These are phyloP conservation scores for Amphiura filiformis DNA, from an alignment of 35 echinoderm and acorn worm species.

Conservation along the genomic window DNA sequence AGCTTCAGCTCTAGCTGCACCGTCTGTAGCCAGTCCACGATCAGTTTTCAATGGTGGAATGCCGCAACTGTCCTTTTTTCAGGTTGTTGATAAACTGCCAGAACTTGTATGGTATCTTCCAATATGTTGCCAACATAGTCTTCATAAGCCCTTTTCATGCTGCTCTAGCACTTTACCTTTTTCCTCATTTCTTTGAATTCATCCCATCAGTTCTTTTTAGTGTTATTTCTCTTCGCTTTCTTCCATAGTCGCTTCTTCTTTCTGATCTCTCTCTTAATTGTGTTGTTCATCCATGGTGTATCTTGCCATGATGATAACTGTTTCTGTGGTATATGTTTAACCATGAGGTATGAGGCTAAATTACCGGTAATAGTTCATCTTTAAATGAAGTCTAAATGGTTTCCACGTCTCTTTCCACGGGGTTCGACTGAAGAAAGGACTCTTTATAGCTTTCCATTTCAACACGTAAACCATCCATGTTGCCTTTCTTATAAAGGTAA, in stretches of 20 bases:
- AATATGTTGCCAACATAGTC: conserved; percentile 28
- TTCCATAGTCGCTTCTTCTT: conserved; percentile 23
- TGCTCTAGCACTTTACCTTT: conserved; percentile 1
- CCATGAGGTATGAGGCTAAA: conserved; percentile 3
- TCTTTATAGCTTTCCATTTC: not conserved
- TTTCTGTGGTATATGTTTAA: too few relatives aligned
- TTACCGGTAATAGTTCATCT: not conserved
- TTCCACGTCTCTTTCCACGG: conserved; percentile 12
- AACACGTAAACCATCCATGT: conserved; percentile 36
- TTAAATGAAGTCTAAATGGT: conserved; percentile 14
- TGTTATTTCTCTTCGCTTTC: conserved; percentile 15
- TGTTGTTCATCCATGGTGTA: conserved; percentile 29
- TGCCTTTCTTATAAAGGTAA: conserved; percentile 41
- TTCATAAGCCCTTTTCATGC: conserved; percentile 28
- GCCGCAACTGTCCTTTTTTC: conserved; percentile 30
- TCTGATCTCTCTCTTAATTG: conserved; percentile 25
- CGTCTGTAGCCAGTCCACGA: not conserved
- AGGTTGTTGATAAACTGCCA: conserved; percentile 45
- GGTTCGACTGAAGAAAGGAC: too few relatives aligned
- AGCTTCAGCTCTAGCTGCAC: not conserved
- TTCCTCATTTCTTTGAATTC: conserved; percentile 4
- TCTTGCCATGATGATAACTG: conserved; percentile 15
- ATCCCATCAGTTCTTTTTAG: not conserved
- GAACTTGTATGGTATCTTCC: conserved; percentile 28
- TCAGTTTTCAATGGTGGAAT: conserved; percentile 26